A percentile compares a stretch with the other conserved stretches of the same genome.
Conservation (phyloP, 2,888 invertebrate genomes). For the Caenorhabditis zanzibari region DNA sequence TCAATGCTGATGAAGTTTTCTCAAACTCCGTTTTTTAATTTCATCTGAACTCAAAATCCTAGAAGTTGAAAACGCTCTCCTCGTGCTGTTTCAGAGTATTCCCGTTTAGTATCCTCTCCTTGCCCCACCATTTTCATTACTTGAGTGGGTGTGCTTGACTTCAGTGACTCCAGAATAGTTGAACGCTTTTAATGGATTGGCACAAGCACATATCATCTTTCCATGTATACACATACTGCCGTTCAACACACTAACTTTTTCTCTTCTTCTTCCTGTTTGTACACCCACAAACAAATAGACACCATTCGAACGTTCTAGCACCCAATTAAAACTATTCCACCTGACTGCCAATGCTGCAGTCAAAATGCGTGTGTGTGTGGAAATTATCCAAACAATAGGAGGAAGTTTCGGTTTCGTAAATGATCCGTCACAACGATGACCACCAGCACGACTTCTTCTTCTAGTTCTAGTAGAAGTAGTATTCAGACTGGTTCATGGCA, state of each 20-base stretch:
- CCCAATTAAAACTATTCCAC: conserved; percentile 56
- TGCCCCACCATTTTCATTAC: conserved; percentile 3
- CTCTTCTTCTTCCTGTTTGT: conserved; percentile 14
- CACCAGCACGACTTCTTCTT: conserved; percentile 16
- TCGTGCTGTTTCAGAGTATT: no score
- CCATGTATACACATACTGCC: conserved; percentile 47
- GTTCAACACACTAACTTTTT: conserved; percentile 30
- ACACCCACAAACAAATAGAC: conserved; percentile 36
- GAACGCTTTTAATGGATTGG: conserved; percentile 41
- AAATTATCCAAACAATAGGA: conserved; percentile 46
- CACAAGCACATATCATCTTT: conserved; percentile 36
- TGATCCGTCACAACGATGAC: conserved; percentile 46
- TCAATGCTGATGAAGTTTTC: no score
- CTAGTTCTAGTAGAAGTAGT: conserved; percentile 17
- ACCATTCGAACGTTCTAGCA: conserved; percentile 36
- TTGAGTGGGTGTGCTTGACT: conserved; percentile 23
- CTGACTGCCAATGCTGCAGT: conserved; percentile 28
- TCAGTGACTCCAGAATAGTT: conserved; percentile 29
- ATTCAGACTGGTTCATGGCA: conserved; percentile 35
- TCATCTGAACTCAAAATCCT: no score
- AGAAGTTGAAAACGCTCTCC: no score
- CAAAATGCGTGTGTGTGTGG: conserved; percentile 9
- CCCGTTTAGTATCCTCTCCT: not conserved
- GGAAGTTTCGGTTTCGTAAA: conserved; percentile 50
- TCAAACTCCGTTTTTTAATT: no score